These are phyloP conservation scores for Drosophila lacicola DNA, from an alignment of 2,888 invertebrate species.

Conservation along the genomic window DNA sequence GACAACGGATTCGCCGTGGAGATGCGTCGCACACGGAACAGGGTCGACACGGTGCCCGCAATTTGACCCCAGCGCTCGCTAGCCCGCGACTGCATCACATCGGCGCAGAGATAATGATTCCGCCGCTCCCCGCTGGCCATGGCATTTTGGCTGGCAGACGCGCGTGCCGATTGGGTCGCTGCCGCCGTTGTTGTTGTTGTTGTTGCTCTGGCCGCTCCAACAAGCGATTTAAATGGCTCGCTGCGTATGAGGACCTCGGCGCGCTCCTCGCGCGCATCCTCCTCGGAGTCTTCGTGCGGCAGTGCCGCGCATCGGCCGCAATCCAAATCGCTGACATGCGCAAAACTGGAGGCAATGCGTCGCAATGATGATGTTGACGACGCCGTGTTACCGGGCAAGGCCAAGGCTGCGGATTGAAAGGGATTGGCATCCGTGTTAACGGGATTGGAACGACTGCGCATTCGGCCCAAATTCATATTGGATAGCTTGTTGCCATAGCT, in stretches of 20 bases:
- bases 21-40: constrained; percentile 63
- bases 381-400: not conserved
- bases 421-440: not conserved
- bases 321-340: constrained; percentile 47
- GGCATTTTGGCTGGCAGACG: not conserved
- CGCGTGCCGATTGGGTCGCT: not conserved
- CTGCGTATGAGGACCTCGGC: constrained; percentile 61
- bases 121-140: not conserved
- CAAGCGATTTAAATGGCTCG: constrained; percentile 40
- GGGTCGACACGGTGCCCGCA: constrained; percentile 56
- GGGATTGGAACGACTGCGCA: constrained; percentile 28
- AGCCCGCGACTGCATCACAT: constrained; percentile 45
- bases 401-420: not conserved
- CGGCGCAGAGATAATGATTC: constrained; percentile 2
- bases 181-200: not conserved
- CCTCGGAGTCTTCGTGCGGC: constrained; percentile 61
- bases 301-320: constrained; percentile 43
- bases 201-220: not conserved
- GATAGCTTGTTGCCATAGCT: constrained; percentile 63
- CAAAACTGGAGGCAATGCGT: constrained; percentile 68
- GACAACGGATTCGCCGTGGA: constrained; percentile 45
- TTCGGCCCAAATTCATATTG: constrained; percentile 41
- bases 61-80: constrained; percentile 64
- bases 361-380: constrained; percentile 38
- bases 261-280: constrained; percentile 55